Evolutionary conservation across 2,888 invertebrate genomes (phyloP).

Genomic region (Notodonta dromedarius): DNA sequence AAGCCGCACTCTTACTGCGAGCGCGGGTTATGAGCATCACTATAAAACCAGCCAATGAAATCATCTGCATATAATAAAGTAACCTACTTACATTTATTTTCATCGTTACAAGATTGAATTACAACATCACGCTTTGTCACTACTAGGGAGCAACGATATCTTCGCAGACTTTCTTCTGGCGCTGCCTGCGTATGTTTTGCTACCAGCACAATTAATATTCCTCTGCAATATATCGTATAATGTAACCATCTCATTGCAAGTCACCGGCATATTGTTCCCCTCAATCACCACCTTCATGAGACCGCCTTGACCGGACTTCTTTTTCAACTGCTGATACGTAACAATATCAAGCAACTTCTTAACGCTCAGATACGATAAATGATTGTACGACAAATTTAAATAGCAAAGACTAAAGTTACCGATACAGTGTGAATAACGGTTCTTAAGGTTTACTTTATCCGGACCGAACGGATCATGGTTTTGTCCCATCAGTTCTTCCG

Average conservation of each 20-base stretch:
- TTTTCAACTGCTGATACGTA: conserved; percentile 45
- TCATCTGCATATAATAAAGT: too few relatives aligned
- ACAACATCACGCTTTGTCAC: neutral
- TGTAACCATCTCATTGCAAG: conserved; percentile 39
- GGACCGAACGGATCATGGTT: conserved; percentile 50
- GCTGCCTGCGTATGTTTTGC: conserved; percentile 12
- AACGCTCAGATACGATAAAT: conserved; percentile 47
- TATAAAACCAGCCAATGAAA: too few relatives aligned
- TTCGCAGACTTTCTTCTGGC: conserved; percentile 13
- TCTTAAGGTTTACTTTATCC: conserved; percentile 25
- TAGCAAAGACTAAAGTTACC: conserved; percentile 59
- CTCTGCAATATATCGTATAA: conserved; percentile 40
- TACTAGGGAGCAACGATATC: neutral
- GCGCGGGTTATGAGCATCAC: too few relatives aligned
- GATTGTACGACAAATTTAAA: conserved; percentile 64
- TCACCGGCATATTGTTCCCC: conserved; percentile 55
- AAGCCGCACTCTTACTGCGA: too few relatives aligned
- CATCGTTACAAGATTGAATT: too few relatives aligned
- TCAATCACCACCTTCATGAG: conserved; percentile 54
- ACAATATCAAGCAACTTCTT: conserved; percentile 48
- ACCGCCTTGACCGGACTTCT: conserved; percentile 37
- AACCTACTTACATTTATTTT: too few relatives aligned
- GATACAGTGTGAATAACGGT: conserved; percentile 38
- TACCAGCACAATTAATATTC: conserved; percentile 20
- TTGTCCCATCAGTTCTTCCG: conserved; percentile 42